Conservation (phyloP, 2,113 vertebrate genomes). For the Oostethus manadensis region DNA sequence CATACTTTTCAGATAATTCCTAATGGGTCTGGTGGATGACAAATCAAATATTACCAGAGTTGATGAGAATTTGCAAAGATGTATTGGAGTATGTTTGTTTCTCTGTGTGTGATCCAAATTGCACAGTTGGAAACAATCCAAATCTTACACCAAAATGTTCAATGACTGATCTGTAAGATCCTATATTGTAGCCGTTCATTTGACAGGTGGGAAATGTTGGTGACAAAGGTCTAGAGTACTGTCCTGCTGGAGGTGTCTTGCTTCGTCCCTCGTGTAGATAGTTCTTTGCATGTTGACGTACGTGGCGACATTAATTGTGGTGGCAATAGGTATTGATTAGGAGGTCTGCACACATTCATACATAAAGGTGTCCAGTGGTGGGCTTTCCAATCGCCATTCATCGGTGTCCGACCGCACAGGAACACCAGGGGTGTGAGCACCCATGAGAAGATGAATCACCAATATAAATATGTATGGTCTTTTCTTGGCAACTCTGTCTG, state of each 20-base stretch:
- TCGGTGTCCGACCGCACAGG: conserved; percentile 42
- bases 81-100: too few relatives aligned
- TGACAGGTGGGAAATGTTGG: background rate
- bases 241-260: background rate
- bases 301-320: conserved; percentile 42
- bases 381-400: conserved; percentile 50
- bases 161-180: too few relatives aligned
- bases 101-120: too few relatives aligned
- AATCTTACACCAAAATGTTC: too few relatives aligned
- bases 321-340: conserved; percentile 50
- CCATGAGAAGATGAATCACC: conserved; percentile 33
- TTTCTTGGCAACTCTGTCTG: background rate
- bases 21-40: too few relatives aligned
- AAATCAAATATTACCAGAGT: too few relatives aligned
- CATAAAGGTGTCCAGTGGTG: conserved; percentile 52
- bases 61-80: too few relatives aligned
- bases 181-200: background rate
- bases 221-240: too few relatives aligned
- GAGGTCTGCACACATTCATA: conserved; percentile 49
- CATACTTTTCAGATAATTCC: too few relatives aligned
- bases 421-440: conserved; percentile 47
- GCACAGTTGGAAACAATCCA: too few relatives aligned
- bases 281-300: conserved; percentile 13
- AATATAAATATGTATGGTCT: conserved; percentile 7
- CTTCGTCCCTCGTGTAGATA: conserved; percentile 18